A percentile compares a stretch with the other conserved stretches of the same genome.
Evolutionary conservation across 2,113 vertebrate species (phyloP).

Genomic region (Xenopus tropicalis): UCB_Xtro_10.0 CM004448.2:138049501-138050000

Average conservation of each 20-base stretch:
- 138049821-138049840: too few species aligned
- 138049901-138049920: too few species aligned
- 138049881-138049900: too few species aligned
- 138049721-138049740: slow-evolving; percentile 9
- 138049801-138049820: too few species aligned
- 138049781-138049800: too few species aligned
- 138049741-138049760: slow-evolving; percentile 26
- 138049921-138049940: too few species aligned
- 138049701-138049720: background rate
- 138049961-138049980: too few species aligned
- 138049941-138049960: too few species aligned
- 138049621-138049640: slow-evolving; percentile 24
- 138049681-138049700: slow-evolving; percentile 42
- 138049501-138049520: too few species aligned
- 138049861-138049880: too few species aligned
- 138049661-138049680: slow-evolving; percentile 53
- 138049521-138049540: background rate
- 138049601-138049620: slow-evolving; percentile 71
- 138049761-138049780: background rate
- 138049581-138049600: slow-evolving; percentile 69
- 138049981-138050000: too few species aligned
- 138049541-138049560: slow-evolving; percentile 88
- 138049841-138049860: too few species aligned
- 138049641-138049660: slow-evolving; percentile 45
- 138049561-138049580: slow-evolving; percentile 78